Base-by-base conservation (phyloP, 2,797 vertebrate genomes). In the Tinamus major region DNA sequence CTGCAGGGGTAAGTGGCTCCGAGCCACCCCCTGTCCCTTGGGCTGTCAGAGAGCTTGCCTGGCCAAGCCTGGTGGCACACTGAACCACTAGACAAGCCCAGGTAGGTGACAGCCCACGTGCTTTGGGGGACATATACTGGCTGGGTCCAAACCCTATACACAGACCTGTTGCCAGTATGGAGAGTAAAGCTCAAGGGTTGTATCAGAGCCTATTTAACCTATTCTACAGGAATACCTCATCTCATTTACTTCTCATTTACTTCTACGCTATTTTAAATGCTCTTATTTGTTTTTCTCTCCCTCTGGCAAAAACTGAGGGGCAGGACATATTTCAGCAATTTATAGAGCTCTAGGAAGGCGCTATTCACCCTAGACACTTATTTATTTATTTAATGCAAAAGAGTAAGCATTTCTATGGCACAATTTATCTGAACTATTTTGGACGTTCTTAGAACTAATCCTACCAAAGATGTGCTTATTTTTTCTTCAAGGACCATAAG, bases 281-380 rank as follows among this genome's bases (percentile, higher is more conserved):
- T 39, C 56, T 33, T 33, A 27, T 76, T 87, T 85, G 29, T 42
- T 70, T 89, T 91, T 62, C 75, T 76, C 42, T 24, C 78, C 49
- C 72, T 67, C 63, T 27, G 33, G 51, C 44, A 93, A 87, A 84
- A 16, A 41, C 15, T 41, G 42, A 74, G 15, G 27, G 24, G 63
- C 26, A 81, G 51, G 29, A 27, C 27, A 18, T 33, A 55, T 67
- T 85, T 83, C 63, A 76, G 26, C 18, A 31, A 7, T n/a, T 80
- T 69, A 39, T 7, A 65, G 26, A 85, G 19, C 27, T 78, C 11
- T 41, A 75, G 67, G 59, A 21, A 81, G 37, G 44, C 80, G 37
- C 26, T 27, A 27, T 75, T 89, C 10, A 79, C 48, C 37, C n/a
- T 67, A 77, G 79, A 44, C 3, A 23, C 23, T 13, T 9, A 0